Evolutionary conservation across 1,140 invertebrate genomes (phyloP), one percentile per base, ranked within the genome.

Genomic region (Drosophila ironensis): DNA sequence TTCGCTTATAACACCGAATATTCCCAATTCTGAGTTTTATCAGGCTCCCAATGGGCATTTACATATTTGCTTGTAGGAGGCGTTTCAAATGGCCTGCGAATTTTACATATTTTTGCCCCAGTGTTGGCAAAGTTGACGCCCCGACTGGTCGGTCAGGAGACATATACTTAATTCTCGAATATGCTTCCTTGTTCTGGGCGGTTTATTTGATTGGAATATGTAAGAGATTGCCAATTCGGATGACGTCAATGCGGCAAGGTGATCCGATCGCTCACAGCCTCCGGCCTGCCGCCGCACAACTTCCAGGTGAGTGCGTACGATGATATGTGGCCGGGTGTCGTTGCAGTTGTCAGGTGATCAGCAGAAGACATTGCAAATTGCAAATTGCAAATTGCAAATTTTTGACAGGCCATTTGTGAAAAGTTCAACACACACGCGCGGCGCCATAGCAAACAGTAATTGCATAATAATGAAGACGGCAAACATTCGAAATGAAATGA

Each of bases 151-250:
- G n/a, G n/a, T n/a, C n/a, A n/a, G n/a, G 4, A 27, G 33, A 7
- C 20, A 25, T 40, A 42, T 33, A 30, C 42, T 48, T 28, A 28
- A 37, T 67, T 82, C 59, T 76, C 41, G 60, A 47, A 59, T 35
- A 46, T 56, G 63, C 80, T 82, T 86, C 80, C 78, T 82, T 60
- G 73, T 82, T 78, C 69, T 69, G 48, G 41, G 35, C 11, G 6
- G 11, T 9, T 27, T 22, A 16, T 46, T 20, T 28, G n/a, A 16
- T 17, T 30, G 33, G 24, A 61, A 27, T 47, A 17, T 38, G 59
- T 60, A 38, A 60, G 30, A 46, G 24, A 37, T 22, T 17, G 57
- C 11, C 22, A n/a, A 59, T 27, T 59, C 6, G 14, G 27, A n/a
- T 72, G 56, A 70, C 66, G 66, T 70, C 61, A 66, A 51, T 42